Evolutionary conservation across 2,797 vertebrate genomes (phyloP).

Genomic region (Alca torda): DNA sequence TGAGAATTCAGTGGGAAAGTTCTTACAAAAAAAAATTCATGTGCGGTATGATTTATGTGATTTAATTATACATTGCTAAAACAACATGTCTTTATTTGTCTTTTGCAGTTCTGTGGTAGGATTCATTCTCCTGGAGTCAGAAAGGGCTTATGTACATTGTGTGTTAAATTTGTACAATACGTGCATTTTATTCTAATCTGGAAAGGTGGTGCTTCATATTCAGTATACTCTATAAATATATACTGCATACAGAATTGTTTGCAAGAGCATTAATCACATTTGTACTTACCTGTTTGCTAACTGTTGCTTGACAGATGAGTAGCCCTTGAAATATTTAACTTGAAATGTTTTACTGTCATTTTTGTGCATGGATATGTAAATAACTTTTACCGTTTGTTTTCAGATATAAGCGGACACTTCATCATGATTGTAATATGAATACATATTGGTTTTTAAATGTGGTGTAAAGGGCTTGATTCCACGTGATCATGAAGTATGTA

Average conservation of each 20-base stretch:
- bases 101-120: not conserved
- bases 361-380: not conserved
- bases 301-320: not conserved
- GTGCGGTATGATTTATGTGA: not conserved
- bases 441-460: not conserved
- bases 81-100: not conserved
- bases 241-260: not conserved
- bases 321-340: not conserved
- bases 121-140: not conserved
- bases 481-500: not conserved
- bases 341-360: not conserved
- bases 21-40: not conserved
- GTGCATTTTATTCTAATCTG: not conserved
- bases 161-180: not conserved
- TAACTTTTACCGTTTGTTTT: not conserved
- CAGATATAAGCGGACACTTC: not conserved
- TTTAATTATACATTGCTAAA: not conserved
- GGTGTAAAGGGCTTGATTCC: not conserved
- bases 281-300: not conserved
- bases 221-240: not conserved
- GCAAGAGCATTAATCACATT: not conserved
- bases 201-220: not conserved
- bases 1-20: not conserved
- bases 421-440: not conserved
- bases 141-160: not conserved